A percentile compares a stretch with the other conserved stretches of the same genome.
These are phyloP conservation scores for Aix galericulata DNA, from an alignment of 2,113 vertebrate genomes.

Conservation along the genomic window DNA sequence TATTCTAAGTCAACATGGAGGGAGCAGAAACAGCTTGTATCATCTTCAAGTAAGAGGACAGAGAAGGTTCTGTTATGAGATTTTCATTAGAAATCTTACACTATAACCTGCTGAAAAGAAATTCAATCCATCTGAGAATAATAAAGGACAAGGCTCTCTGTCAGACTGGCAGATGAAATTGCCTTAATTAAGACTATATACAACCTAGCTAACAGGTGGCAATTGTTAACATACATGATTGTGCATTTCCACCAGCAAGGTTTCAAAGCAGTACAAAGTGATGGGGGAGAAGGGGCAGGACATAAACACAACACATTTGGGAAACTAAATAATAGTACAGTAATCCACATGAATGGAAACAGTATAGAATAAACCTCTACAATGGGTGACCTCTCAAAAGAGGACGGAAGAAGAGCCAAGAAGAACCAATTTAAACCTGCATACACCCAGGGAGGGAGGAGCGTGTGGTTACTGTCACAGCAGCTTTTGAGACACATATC, in stretches of 20 bases:
- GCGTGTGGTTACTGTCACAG: neutral
- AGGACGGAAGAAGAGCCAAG: neutral
- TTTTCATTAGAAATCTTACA: neutral
- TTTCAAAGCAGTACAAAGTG: neutral
- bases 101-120: neutral
- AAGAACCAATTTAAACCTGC: neutral
- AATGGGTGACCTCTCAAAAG: neutral
- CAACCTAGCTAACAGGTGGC: neutral
- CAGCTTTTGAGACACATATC: neutral
- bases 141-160: neutral
- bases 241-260: neutral
- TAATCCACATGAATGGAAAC: neutral
- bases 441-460: neutral
- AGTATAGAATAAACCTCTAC: neutral
- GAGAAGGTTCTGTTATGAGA: neutral
- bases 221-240: neutral
- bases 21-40: neutral
- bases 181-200: neutral
- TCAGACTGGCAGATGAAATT: constrained; percentile 11
- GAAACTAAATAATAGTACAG: neutral
- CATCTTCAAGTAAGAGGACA: neutral
- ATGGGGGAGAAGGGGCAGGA: too few relatives aligned
- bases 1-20: neutral
- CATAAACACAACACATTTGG: neutral
- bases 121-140: neutral